These are phyloP conservation scores for Lepidurus packardi DNA, from an alignment of 1,140 invertebrate species.

Conservation along the genomic window DNA sequence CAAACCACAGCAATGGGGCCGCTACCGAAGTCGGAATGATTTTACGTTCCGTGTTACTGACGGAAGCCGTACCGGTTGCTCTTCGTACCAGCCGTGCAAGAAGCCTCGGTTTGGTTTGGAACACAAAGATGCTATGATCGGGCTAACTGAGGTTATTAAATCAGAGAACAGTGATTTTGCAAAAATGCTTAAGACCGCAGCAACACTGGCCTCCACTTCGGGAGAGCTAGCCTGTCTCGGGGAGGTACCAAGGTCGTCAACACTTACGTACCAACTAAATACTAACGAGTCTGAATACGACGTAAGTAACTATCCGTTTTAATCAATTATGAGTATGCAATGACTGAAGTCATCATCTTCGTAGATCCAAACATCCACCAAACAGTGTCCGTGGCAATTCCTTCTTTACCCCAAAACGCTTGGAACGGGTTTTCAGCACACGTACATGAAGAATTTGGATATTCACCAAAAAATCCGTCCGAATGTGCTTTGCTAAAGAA, in stretches of 20 bases:
- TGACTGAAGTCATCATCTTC: neutral
- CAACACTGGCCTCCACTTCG: neutral
- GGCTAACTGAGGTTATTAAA: neutral
- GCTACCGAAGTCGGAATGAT: slow-evolving; percentile 14
- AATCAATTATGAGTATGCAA: neutral
- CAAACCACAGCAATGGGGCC: slow-evolving; percentile 27
- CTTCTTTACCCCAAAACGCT: neutral
- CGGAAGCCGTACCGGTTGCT: slow-evolving; percentile 25
- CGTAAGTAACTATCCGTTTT: slow-evolving; percentile 15
- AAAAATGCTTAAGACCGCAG: neutral
- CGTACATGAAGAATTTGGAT: too few species aligned
- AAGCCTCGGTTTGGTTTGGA: neutral
- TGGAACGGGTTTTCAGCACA: slow-evolving; percentile 23
- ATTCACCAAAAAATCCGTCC: neutral
- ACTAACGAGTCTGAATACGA: slow-evolving; percentile 16
- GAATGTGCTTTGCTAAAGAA: slow-evolving; percentile 13
- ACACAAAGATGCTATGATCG: slow-evolving; percentile 11
- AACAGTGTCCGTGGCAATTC: slow-evolving; percentile 14
- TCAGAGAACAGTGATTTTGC: slow-evolving; percentile 19
- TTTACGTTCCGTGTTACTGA: slow-evolving; percentile 24
- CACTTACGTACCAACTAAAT: slow-evolving; percentile 25
- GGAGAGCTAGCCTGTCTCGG: slow-evolving; percentile 17
- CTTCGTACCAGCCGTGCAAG: slow-evolving; percentile 26
- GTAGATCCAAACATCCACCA: neutral
- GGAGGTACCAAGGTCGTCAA: neutral